These are phyloP conservation scores for Zhuqinia jingwanae DNA, from an alignment of 2,888 invertebrate species.

Conservation along the genomic window DNA sequence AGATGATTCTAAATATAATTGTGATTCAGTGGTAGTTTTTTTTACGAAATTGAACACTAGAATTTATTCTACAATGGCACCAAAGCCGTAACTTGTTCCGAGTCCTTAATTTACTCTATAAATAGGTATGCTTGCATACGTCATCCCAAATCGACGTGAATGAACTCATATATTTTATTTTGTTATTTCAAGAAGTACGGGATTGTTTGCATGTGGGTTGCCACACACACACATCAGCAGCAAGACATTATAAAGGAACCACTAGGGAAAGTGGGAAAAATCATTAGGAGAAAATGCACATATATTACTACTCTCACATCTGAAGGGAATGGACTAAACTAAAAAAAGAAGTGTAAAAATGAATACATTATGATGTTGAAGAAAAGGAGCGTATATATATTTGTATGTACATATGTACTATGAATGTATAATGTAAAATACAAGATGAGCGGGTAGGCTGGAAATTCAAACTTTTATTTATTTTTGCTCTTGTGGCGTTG, in stretches of 20 bases:
- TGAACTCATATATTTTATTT: background rate
- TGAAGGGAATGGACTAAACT: background rate
- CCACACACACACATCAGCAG: conserved; percentile 39
- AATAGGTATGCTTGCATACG: background rate
- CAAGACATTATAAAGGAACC: conserved; percentile 9
- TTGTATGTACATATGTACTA: too few relatives aligned
- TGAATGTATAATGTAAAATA: conserved; percentile 4
- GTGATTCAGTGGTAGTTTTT: background rate
- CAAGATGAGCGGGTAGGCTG: conserved; percentile 16
- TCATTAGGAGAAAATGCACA: conserved; percentile 47
- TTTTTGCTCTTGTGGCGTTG: conserved; percentile 1
- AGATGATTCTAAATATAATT: background rate
- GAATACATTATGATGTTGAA: background rate
- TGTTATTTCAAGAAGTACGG: background rate
- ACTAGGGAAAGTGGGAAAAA: conserved; percentile 43
- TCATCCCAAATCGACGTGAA: background rate
- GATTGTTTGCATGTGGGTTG: conserved; percentile 56
- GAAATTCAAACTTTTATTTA: conserved; percentile 49
- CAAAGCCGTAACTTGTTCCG: too few relatives aligned
- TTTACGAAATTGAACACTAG: too few relatives aligned
- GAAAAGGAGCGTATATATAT: conserved; percentile 32
- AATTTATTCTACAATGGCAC: too few relatives aligned
- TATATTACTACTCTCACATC: background rate
- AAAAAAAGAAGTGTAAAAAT: conserved; percentile 12
- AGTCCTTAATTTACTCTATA: too few relatives aligned